Percentiles rank a stretch among this genome's conserved stretches.
Evolutionary conservation across 2,888 invertebrate genomes (phyloP).

Genomic region (Tetranychus truncatus): DNA sequence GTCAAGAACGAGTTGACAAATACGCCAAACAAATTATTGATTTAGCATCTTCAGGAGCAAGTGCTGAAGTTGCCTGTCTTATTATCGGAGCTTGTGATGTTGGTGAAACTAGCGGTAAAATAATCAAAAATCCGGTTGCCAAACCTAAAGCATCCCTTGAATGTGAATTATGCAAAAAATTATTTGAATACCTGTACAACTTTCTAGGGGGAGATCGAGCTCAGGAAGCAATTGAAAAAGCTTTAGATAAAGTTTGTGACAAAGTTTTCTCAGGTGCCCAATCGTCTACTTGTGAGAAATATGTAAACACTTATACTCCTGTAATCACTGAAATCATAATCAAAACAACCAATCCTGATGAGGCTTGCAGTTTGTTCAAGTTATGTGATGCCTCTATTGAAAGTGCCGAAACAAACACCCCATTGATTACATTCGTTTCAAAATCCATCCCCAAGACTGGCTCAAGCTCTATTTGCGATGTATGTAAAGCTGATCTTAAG

Average conservation of each 20-base stretch:
- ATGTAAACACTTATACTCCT: slow-evolving; percentile 55
- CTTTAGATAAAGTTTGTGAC: slow-evolving; percentile 49
- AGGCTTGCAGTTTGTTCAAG: slow-evolving; percentile 43
- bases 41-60: neutral
- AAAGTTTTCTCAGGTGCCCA: slow-evolving; percentile 36
- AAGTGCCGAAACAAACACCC: neutral
- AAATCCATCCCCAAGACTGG: too few relatives aligned
- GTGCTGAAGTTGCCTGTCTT: neutral
- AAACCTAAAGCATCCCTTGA: neutral
- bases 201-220: slow-evolving; percentile 39
- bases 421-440: neutral
- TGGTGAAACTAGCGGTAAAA: neutral
- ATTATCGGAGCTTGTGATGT: neutral
- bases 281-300: slow-evolving; percentile 46
- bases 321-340: slow-evolving; percentile 57
- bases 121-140: too few relatives aligned
- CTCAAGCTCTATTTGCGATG: too few relatives aligned
- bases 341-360: slow-evolving; percentile 51
- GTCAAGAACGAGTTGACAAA: neutral
- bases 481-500: too few relatives aligned
- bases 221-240: slow-evolving; percentile 51
- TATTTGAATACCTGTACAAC: neutral
- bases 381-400: slow-evolving; percentile 12
- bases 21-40: neutral
- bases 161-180: neutral